A percentile compares a stretch with the other conserved stretches of the same genome.
These are phyloP conservation scores for Scatophagus argus DNA, from an alignment of 2,113 vertebrate species.

Conservation along the genomic window DNA sequence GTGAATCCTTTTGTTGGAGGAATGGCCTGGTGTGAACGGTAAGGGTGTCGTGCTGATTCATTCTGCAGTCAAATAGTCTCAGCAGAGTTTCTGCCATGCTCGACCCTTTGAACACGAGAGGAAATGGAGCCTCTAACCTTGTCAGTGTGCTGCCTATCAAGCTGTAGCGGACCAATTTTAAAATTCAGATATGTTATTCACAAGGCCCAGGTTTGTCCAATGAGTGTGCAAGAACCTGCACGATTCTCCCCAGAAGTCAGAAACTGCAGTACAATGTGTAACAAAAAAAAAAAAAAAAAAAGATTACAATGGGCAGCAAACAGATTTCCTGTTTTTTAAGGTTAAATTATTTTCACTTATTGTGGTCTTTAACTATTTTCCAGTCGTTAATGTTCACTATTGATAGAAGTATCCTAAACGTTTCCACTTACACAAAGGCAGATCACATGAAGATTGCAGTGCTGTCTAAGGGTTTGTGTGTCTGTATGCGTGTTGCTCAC, in stretches of 20 bases:
- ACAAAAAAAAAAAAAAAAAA: neutral
- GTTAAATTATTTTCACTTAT: neutral
- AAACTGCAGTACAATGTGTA: neutral
- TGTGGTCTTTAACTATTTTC: neutral
- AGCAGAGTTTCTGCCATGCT: slow-evolving; percentile 44
- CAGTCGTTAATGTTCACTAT: neutral
- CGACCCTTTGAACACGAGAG: slow-evolving; percentile 62
- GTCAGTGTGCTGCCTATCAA: slow-evolving; percentile 55
- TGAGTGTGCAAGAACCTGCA: neutral
- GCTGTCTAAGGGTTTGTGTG: neutral
- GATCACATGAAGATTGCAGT: neutral
- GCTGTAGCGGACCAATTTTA: slow-evolving; percentile 41
- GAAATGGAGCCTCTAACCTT: slow-evolving; percentile 61
- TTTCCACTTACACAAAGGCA: neutral
- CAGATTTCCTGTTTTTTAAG: neutral
- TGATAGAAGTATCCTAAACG: neutral
- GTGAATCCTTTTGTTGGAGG: slow-evolving; percentile 35
- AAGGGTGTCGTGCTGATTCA: slow-evolving; percentile 75
- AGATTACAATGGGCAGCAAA: neutral
- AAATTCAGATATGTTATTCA: slow-evolving; percentile 58
- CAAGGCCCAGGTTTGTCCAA: slow-evolving; percentile 14
- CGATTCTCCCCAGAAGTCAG: neutral
- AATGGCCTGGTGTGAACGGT: slow-evolving; percentile 37
- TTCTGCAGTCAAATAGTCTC: slow-evolving; percentile 69
- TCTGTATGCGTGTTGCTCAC: slow-evolving; percentile 10